Evolutionary conservation across 2,888 invertebrate genomes (phyloP).

Genomic region (Eupeodes luniger): DNA sequence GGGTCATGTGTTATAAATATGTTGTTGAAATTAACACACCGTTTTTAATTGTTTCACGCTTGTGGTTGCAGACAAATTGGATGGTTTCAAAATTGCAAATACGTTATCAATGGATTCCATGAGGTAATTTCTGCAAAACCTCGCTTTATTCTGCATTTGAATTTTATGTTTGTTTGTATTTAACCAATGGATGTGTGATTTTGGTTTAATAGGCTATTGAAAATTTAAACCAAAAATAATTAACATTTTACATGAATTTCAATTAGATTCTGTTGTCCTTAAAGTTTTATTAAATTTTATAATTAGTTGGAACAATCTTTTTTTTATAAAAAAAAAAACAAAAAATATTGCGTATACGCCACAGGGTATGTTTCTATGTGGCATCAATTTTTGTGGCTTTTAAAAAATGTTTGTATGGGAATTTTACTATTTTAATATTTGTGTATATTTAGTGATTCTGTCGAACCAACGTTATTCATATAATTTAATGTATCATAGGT

Average conservation of each 20-base stretch:
- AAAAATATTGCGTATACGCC: no score
- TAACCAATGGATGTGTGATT: not conserved
- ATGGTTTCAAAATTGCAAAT: slow-evolving; percentile 50
- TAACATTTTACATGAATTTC: not conserved
- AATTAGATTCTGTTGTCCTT: no score
- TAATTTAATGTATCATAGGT: no score
- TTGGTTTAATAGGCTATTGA: not conserved
- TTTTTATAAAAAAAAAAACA: no score
- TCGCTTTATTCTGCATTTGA: not conserved
- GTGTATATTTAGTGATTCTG: no score
- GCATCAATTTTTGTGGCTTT: no score
- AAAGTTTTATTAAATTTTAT: no score
- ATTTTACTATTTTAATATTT: no score
- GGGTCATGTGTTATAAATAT: not conserved
- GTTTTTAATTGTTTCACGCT: slow-evolving; percentile 49
- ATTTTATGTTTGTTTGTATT: not conserved
- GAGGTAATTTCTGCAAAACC: slow-evolving; percentile 59
- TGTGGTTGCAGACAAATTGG: slow-evolving; percentile 54
- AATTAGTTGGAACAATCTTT: no score
- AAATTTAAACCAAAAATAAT: not conserved
- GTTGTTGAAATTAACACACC: slow-evolving; percentile 43
- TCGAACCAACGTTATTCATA: no score
- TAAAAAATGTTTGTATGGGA: no score
- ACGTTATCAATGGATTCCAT: slow-evolving; percentile 32
- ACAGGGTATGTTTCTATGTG: no score